phyloP scores from a whole-genome alignment of 2,888 invertebrate genomes.

The Watsonalla binaria region DNA sequence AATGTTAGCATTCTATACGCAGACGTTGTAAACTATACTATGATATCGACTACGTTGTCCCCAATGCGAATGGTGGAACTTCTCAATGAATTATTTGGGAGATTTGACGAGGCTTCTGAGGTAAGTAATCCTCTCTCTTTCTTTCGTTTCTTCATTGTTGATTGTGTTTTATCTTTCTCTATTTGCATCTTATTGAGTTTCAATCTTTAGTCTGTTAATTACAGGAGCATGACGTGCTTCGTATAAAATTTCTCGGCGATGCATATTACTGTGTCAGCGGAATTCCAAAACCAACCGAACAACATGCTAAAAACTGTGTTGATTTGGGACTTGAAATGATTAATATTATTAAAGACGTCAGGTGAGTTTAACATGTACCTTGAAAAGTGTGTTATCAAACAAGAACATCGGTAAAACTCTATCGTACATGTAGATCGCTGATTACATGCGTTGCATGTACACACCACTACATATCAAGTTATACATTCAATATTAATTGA shows the following conservation, averaged over 20 bases:
- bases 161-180: background rate
- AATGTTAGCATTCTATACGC: constrained; percentile 95
- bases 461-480: too few relatives aligned
- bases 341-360: constrained; percentile 89
- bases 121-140: constrained; percentile 48
- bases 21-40: constrained; percentile 95
- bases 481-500: too few relatives aligned
- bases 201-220: constrained; percentile 18
- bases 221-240: constrained; percentile 84
- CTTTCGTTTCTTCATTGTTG: background rate
- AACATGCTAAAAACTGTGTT: constrained; percentile 94
- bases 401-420: too few relatives aligned
- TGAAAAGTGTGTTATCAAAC: background rate
- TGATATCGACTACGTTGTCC: constrained; percentile 89
- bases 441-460: too few relatives aligned
- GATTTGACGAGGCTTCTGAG: constrained; percentile 94
- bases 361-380: constrained; percentile 58
- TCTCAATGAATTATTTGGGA: constrained; percentile 92
- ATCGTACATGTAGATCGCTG: too few relatives aligned
- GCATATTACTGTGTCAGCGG: constrained; percentile 97
- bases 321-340: constrained; percentile 96
- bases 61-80: constrained; percentile 91
- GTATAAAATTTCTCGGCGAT: constrained; percentile 96
- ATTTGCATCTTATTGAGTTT: background rate
- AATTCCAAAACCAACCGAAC: constrained; percentile 85